These are phyloP conservation scores for Megathymus violae DNA, from an alignment of 1,140 invertebrate genomes.

Conservation along the genomic window DNA sequence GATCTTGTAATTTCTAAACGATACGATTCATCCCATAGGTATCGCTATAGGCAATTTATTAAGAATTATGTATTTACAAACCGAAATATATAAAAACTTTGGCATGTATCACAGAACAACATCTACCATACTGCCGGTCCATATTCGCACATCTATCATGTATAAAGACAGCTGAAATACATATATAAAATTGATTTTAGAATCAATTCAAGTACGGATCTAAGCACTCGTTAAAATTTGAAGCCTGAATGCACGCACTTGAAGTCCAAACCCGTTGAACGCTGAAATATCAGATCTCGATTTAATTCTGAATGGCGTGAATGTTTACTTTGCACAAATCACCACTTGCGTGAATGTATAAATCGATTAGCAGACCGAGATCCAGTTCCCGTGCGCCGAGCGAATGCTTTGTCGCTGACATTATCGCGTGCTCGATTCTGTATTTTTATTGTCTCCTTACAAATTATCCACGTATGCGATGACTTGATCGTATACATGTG, in stretches of 20 bases:
- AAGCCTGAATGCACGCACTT: conserved; percentile 10
- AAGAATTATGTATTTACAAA: too few species aligned
- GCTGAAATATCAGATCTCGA: conserved; percentile 21
- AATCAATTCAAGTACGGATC: conserved; percentile 25
- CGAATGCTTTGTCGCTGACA: conserved; percentile 11
- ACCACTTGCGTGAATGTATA: conserved; percentile 12
- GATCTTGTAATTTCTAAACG: too few species aligned
- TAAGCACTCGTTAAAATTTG: conserved; percentile 21
- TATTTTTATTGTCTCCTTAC: conserved; percentile 17
- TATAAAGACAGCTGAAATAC: too few species aligned
- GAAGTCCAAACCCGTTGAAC: conserved; percentile 17
- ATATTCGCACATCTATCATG: too few species aligned
- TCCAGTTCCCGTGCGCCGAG: neutral
- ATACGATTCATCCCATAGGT: too few species aligned
- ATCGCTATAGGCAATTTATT: too few species aligned
- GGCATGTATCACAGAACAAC: too few species aligned
- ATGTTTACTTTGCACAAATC: conserved; percentile 28
- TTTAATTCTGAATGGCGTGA: conserved; percentile 24
- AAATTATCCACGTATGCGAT: conserved; percentile 29
- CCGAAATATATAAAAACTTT: too few species aligned
- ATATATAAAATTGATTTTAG: too few species aligned
- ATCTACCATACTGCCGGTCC: neutral
- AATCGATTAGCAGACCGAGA: conserved; percentile 11
- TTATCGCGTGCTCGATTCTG: conserved; percentile 29
- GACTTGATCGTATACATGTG: too few species aligned